Percentiles rank a stretch among this genome's conserved stretches.
Conservation (phyloP, 2,113 vertebrate species). For the Chamaetylas fuelleborni region DNA sequence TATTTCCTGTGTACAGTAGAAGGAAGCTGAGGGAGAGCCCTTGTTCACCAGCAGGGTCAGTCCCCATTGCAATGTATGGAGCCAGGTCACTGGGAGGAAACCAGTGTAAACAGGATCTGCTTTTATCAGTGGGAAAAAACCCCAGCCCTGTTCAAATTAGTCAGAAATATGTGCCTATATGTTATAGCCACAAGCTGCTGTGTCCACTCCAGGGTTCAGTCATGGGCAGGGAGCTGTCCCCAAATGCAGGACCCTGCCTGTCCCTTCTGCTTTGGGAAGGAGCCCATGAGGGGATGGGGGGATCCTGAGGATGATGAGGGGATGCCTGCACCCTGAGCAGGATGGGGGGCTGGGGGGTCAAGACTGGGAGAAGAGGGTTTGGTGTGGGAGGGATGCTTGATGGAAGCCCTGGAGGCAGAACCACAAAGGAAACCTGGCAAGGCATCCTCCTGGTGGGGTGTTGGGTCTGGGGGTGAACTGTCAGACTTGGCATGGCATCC, state of each 20-base stretch:
- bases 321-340: background rate
- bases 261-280: background rate
- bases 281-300: background rate
- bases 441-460: accelerated
- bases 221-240: background rate
- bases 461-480: background rate
- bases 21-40: background rate
- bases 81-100: background rate
- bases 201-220: background rate
- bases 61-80: background rate
- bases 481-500: no score
- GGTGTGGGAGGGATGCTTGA: background rate
- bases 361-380: accelerated
- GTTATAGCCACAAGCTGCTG: background rate
- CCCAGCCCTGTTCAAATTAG: background rate
- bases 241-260: accelerated
- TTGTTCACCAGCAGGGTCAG: background rate
- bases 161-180: background rate
- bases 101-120: constrained; percentile 32
- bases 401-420: background rate
- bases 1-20: constrained; percentile 52
- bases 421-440: background rate
- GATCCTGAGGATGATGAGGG: background rate
- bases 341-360: background rate
- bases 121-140: constrained; percentile 17